Conservation (phyloP, 2,797 vertebrate genomes). For the Notoglanidium macrostoma region DNA sequence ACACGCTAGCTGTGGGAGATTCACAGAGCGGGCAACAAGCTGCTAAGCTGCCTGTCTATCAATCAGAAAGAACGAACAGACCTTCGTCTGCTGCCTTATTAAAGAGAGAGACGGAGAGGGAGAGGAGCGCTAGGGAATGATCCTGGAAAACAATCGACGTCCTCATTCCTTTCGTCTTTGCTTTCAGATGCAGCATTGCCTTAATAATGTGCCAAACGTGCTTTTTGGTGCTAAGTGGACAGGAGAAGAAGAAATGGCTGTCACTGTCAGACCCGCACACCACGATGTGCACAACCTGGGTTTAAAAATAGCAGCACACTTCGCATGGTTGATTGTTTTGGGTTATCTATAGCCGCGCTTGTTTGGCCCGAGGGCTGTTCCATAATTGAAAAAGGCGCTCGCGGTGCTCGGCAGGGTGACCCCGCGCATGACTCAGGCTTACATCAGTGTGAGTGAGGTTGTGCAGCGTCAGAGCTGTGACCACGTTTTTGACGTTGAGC, state of each 20-base stretch:
- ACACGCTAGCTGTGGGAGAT: conserved; percentile 59
- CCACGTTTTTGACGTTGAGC: background rate
- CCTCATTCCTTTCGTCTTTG: background rate
- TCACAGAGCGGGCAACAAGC: background rate
- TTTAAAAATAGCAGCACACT: conserved; percentile 39
- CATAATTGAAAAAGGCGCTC: conserved; percentile 74
- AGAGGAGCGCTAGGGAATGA: background rate
- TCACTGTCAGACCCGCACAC: no score
- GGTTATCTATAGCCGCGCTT: conserved; percentile 73
- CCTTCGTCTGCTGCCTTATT: conserved; percentile 28
- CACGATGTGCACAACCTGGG: conserved; percentile 11
- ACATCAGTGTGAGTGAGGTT: conserved; percentile 43
- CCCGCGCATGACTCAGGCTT: conserved; percentile 49
- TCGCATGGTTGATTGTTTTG: conserved; percentile 61
- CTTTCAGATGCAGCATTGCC: background rate
- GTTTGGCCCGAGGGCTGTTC: conserved; percentile 60
- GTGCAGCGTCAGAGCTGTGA: background rate
- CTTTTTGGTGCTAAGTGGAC: background rate
- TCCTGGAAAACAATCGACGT: background rate
- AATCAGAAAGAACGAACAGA: background rate
- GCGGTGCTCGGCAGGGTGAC: conserved; percentile 59
- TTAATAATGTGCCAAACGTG: background rate
- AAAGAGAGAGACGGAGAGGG: conserved; percentile 38
- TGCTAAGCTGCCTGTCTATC: conserved; percentile 30
- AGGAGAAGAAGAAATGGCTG: background rate